Base-by-base conservation (phyloP, 2,113 vertebrate species). In the Axis porcinus region DNA sequence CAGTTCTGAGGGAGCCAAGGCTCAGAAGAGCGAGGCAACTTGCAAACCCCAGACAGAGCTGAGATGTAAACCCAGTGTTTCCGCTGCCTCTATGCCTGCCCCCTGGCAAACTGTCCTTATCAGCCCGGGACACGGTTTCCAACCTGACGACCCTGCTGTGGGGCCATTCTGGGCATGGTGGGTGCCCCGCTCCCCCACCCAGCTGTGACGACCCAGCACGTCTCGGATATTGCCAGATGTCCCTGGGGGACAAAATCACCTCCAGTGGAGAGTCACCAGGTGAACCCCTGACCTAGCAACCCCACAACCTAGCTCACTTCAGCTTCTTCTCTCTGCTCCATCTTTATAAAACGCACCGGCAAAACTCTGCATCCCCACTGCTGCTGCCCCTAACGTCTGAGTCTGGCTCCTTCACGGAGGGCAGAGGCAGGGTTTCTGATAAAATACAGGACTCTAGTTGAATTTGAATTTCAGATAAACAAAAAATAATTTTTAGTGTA, bases 101-200 rank as follows among this genome's bases (percentile, higher is more conserved):
- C 54, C 7, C 30, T 1, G 1, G 45, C 78, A 50, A 30, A 50
- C 28, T 17, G 16, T 50, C 21, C 15, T 47, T 27, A 21, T 25
- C 54, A 36, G 60, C 28, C 4, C 6, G 16, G 40, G 3, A 7
- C 30, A 64, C 30, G 21, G 28, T 55, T 50, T 76, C 21, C 1
- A 1, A 82, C 47, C 2, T 0, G 1, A 23, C 0, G 3, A n/a
- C 47, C 47, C 47, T 54, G 58, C 11, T 4, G 17, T 19, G 14
- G 5, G n/a, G 30, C 9, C 17, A 2, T 27, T 28, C 52, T 90
- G 74, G 12, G n/a, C 36, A 5, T n/a, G 25, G 1, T 4, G 83
- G 45, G 10, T 7, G 33, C 13, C 11, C 23, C 52, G 28, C 1
- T 21, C 21, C 28, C 7, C 23, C 12, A 79, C 11, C 36, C 2